A percentile compares a stretch with the other conserved stretches of the same genome.
Conservation (phyloP, 2,113 vertebrate genomes). For the Odontesthes bonariensis region DNA sequence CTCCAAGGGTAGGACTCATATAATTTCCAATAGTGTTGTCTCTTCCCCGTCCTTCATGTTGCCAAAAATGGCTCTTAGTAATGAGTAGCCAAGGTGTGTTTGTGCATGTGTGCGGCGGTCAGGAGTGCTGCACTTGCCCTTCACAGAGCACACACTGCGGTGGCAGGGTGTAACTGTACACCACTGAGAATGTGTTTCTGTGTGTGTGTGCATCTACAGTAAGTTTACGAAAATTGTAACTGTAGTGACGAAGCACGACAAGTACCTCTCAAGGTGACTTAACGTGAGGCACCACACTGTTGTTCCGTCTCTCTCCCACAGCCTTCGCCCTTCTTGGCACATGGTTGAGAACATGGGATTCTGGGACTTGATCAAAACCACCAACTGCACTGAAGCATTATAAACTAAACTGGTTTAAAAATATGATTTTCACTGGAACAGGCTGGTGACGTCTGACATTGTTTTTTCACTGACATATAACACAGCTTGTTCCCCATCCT, state of each 20-base stretch:
- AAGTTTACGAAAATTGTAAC: conserved; percentile 54
- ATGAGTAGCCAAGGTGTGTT: conserved; percentile 48
- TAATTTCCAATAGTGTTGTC: conserved; percentile 53
- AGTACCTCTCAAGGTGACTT: conserved; percentile 55
- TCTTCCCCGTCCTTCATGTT: conserved; percentile 28
- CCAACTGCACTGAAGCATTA: not conserved
- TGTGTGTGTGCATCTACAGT: conserved; percentile 39
- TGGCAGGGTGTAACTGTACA: conserved; percentile 75
- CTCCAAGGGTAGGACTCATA: conserved; percentile 40
- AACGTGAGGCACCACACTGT: conserved; percentile 49
- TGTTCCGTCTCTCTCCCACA: conserved; percentile 31
- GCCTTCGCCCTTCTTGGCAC: conserved; percentile 25
- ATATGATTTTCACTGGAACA: not conserved
- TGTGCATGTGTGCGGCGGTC: conserved; percentile 64
- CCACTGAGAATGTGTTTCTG: conserved; percentile 43
- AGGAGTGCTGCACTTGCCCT: conserved; percentile 64
- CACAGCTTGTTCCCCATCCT: not conserved
- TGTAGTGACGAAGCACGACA: conserved; percentile 58
- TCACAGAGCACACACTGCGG: conserved; percentile 73
- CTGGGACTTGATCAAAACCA: not conserved
- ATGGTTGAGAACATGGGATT: not conserved
- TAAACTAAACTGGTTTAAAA: not conserved
- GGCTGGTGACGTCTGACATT: not conserved
- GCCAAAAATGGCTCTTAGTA: conserved; percentile 55
- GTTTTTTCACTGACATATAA: not conserved